These are phyloP conservation scores for Gymnosoma rotundatum DNA, from an alignment of 2,888 invertebrate genomes.

Conservation along the genomic window DNA sequence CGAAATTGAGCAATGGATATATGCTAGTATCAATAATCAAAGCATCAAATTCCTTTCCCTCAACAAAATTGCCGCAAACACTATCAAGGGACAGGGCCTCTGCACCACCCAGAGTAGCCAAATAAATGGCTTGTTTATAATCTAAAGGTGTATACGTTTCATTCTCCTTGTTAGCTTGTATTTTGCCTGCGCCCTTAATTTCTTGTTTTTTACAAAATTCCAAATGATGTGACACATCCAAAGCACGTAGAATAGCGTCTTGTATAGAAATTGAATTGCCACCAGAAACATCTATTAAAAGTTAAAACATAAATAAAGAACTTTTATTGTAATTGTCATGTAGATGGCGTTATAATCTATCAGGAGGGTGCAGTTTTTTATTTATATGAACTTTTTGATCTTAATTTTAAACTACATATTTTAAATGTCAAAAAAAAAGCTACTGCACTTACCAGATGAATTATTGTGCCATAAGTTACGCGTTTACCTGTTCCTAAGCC, in stretches of 20 bases:
- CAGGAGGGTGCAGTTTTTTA: too few species aligned
- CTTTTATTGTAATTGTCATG: background rate
- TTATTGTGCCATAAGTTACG: too few species aligned
- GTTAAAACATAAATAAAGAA: background rate
- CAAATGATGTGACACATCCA: constrained; percentile 89
- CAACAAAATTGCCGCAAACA: constrained; percentile 89
- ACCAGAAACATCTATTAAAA: constrained; percentile 89
- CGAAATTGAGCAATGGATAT: constrained; percentile 84
- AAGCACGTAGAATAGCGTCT: constrained; percentile 88
- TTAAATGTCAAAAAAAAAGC: too few species aligned
- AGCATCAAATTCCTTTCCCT: constrained; percentile 94
- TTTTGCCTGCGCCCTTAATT: constrained; percentile 75
- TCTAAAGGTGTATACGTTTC: constrained; percentile 83
- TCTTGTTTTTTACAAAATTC: constrained; percentile 83
- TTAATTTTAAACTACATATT: too few species aligned
- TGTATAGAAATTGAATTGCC: constrained; percentile 90
- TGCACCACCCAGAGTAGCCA: constrained; percentile 94
- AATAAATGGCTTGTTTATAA: constrained; percentile 90
- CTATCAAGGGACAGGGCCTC: constrained; percentile 89
- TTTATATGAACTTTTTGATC: too few species aligned
- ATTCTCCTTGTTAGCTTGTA: constrained; percentile 64
- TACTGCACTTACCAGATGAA: too few species aligned
- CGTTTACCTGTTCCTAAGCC: constrained; percentile 92
- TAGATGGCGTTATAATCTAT: background rate
- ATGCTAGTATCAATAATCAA: constrained; percentile 88